Percentiles rank a stretch among this genome's conserved stretches.
phyloP scores from a whole-genome alignment of 2,888 invertebrate species.

The Dolichopus griseipennis region DNA sequence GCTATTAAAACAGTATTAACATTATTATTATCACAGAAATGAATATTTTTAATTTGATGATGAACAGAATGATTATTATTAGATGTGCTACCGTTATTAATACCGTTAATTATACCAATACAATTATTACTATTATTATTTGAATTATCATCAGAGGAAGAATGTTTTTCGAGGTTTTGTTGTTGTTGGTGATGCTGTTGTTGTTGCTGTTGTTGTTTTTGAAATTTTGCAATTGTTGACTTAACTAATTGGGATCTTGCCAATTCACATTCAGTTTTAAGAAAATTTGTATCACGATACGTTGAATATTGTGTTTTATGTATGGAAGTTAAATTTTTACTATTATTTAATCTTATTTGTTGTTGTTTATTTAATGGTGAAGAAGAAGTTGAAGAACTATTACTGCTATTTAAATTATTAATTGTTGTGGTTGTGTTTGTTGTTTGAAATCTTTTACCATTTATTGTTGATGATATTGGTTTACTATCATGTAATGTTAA shows the following conservation, averaged over 20 bases:
- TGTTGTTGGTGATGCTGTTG: no score
- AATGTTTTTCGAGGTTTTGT: not conserved
- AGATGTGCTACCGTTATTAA: constrained; percentile 14
- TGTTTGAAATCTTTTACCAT: not conserved
- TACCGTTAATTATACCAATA: constrained; percentile 15
- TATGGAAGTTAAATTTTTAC: not conserved
- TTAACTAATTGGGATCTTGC: constrained; percentile 38
- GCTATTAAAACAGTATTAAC: constrained; percentile 19
- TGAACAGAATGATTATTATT: constrained; percentile 16
- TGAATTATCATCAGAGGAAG: constrained; percentile 10
- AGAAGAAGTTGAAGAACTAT: not conserved
- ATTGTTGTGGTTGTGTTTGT: not conserved
- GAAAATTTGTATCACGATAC: constrained; percentile 34
- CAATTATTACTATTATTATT: constrained; percentile 18
- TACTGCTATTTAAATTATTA: constrained; percentile 7
- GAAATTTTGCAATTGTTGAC: constrained; percentile 16
- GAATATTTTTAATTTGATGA: constrained; percentile 2
- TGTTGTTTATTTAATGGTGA: not conserved
- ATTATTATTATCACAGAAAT: constrained; percentile 21
- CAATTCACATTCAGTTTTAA: constrained; percentile 40
- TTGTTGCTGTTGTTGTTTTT: constrained; percentile 19
- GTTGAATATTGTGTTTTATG: constrained; percentile 6
- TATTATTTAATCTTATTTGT: constrained; percentile 10
- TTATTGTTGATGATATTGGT: not conserved
- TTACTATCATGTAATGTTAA: constrained; percentile 10